Base-by-base conservation (phyloP, 2,797 vertebrate species). In the Typhlichthys eigenmanni region DNA sequence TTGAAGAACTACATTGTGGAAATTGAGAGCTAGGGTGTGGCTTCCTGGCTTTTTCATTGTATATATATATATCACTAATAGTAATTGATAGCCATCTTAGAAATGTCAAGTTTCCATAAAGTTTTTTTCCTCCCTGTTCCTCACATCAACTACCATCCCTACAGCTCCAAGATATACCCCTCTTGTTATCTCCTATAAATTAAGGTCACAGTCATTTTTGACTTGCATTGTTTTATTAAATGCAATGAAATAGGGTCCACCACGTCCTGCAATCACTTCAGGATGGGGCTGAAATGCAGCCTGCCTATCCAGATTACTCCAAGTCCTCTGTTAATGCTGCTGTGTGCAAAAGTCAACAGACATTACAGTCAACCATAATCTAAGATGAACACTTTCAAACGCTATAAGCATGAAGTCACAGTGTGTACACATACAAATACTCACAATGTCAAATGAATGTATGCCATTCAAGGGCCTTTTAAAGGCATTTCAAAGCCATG, bases 1-100 rank as follows among this genome's bases (percentile, higher is more conserved):
- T 75, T 79, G 82, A 84, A 72, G 72, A 68, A 47, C 52, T 71
- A 50, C 70, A 76, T 60, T 68, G 78, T 86, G 68, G 55, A 79
- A 68, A 86, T 79, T 47, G 81, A 32, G 84, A 58, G 87, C 85
- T 85, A 84, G 85, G 88, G 85, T 85, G 89, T 87, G 86, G 62
- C 73, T 80, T 81, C 57, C 72, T 75, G 61, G 79, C 70, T 78
- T 75, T 83, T 90, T 87, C 89, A 85, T 87, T 81, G 85, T 90
- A 19, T 17, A 17, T 19, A 19, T 19, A 19, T 91, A 82, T 86
- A 86, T 91, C 89, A 84, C 71, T 75, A 38, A 58, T 66, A 76
- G 80, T 76, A 68, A 80, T 72, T 81, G 62, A 45, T 53, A 66
- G 82, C 75, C 55, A 34, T 69, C 2, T 1, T 47, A 8, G 72